A percentile compares a stretch with the other conserved stretches of the same genome.
Conservation (phyloP, 2,888 invertebrate genomes). For the Polydrusus cervinus region DNA sequence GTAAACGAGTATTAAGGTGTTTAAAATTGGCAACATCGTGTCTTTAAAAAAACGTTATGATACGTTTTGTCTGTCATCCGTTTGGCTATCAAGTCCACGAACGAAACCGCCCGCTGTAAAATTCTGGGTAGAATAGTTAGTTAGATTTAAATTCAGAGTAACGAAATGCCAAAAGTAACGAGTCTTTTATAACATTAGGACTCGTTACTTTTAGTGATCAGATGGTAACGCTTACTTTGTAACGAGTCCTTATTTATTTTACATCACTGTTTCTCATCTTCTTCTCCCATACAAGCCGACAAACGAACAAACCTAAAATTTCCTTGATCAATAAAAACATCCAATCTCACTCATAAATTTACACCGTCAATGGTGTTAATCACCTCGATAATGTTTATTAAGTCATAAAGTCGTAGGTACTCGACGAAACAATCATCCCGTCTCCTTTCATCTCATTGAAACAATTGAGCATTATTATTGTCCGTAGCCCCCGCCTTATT, state of each 20-base stretch:
- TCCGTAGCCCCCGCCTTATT: constrained; percentile 34
- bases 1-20: constrained; percentile 38
- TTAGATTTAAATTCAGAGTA: too few species aligned
- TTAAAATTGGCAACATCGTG: constrained; percentile 49
- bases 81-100: too few species aligned
- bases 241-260: constrained; percentile 50
- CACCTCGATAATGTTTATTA: constrained; percentile 23
- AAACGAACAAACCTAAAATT: too few species aligned
- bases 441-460: constrained; percentile 22
- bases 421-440: constrained; percentile 22
- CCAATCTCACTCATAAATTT: constrained; percentile 4
- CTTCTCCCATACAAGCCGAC: too few species aligned
- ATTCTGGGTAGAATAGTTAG: too few species aligned
- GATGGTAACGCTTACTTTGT: too few species aligned
- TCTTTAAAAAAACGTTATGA: constrained; percentile 44
- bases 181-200: too few species aligned
- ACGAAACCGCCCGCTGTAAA: too few species aligned
- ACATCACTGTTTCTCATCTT: background rate
- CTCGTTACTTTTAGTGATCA: too few species aligned
- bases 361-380: constrained; percentile 8
- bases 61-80: too few species aligned
- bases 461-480: constrained; percentile 32
- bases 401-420: constrained; percentile 15
- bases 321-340: background rate
- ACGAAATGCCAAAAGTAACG: too few species aligned